Conservation (phyloP, 2,113 vertebrate species). For the Clarias macrocephalus region DNA sequence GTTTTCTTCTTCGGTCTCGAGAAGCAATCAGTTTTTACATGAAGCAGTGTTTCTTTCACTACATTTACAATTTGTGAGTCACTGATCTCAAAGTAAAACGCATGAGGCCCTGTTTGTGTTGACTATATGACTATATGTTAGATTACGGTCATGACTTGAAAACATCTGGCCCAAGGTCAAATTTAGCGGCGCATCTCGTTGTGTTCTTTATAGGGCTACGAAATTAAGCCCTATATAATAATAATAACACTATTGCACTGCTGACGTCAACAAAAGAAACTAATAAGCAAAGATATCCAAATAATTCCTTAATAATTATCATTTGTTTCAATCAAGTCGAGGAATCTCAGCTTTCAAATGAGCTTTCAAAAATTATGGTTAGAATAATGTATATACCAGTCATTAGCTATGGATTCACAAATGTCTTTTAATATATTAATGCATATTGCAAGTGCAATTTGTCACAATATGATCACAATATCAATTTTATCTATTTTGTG, state of each 20-base stretch:
- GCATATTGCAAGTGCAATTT: conserved; percentile 19
- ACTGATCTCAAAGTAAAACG: not conserved
- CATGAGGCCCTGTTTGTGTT: not conserved
- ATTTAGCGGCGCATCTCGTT: not conserved
- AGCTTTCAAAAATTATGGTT: not conserved
- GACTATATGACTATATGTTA: not conserved
- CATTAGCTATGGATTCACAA: not conserved
- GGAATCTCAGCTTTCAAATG: not conserved
- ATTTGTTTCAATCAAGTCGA: not conserved
- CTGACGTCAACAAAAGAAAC: not conserved
- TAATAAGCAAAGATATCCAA: not conserved
- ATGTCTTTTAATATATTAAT: not conserved
- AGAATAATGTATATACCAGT: not conserved
- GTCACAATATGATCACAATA: not conserved
- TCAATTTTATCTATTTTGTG: not conserved
- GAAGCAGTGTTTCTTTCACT: not conserved
- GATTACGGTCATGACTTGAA: not conserved
- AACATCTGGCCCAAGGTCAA: not conserved
- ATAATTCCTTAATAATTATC: not conserved
- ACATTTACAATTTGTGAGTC: not conserved
- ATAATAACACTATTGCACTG: not conserved
- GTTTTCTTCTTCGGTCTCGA: too few species aligned
- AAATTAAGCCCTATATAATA: not conserved
- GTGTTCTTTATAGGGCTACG: not conserved
- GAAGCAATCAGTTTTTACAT: too few species aligned